Percentiles rank a stretch among this genome's conserved stretches.
Evolutionary conservation across 2,113 vertebrate species (phyloP).

Genomic region (Xenopus tropicalis): UCB_Xtro_10.0 CM004447.2:137050001-137050500

Average conservation of each 20-base stretch:
- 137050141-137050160: neutral
- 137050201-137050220: neutral
- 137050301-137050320: neutral
- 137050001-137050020: too few species aligned
- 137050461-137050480: neutral
- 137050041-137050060: too few species aligned
- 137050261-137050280: neutral
- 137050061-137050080: too few species aligned
- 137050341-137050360: too few species aligned
- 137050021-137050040: too few species aligned
- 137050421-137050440: neutral
- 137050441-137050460: neutral
- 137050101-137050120: neutral
- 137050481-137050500: neutral
- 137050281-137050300: neutral
- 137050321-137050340: neutral
- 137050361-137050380: neutral
- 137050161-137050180: neutral
- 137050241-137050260: neutral
- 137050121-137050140: conserved; percentile 1
- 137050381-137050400: neutral
- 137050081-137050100: too few species aligned
- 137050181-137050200: conserved; percentile 3
- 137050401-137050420: neutral
- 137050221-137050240: neutral